Conservation (phyloP, 2,113 vertebrate species). For the Sclerurus mexicanus region DNA sequence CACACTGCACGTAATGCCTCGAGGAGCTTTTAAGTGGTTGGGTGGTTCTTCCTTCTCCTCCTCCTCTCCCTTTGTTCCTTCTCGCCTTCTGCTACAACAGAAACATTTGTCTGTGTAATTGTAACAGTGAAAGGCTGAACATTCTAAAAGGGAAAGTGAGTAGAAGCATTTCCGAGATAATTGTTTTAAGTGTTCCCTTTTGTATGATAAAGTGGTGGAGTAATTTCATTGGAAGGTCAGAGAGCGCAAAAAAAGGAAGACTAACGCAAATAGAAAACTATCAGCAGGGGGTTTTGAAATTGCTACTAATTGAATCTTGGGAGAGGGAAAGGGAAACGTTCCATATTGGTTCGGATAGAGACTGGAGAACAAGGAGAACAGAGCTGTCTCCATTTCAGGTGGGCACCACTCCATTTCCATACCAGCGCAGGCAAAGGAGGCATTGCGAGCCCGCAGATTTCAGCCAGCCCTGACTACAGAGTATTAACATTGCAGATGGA, state of each 20-base stretch:
- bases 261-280: not conserved
- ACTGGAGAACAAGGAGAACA: not conserved
- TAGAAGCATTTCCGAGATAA: not conserved
- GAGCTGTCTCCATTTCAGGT: not conserved
- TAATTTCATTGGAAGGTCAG: conserved; percentile 11
- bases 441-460: not conserved
- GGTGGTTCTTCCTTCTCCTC: not conserved
- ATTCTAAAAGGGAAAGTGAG: conserved; percentile 19
- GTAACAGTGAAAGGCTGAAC: not conserved
- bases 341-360: not conserved
- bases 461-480: not conserved
- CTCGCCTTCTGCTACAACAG: not conserved
- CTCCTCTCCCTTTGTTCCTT: not conserved
- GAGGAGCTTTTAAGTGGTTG: not conserved
- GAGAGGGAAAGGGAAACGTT: not conserved
- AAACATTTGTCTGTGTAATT: conserved; percentile 25
- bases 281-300: not conserved
- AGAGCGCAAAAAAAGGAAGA: not conserved
- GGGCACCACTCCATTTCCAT: not conserved
- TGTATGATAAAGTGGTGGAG: not conserved
- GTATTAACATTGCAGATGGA: too few species aligned
- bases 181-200: not conserved
- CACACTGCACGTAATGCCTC: not conserved
- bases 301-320: not conserved
- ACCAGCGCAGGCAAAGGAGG: not conserved